Evolutionary conservation across 92 coral and sea anemone genomes (phyloP).

Genomic region (Porites lobata): DNA sequence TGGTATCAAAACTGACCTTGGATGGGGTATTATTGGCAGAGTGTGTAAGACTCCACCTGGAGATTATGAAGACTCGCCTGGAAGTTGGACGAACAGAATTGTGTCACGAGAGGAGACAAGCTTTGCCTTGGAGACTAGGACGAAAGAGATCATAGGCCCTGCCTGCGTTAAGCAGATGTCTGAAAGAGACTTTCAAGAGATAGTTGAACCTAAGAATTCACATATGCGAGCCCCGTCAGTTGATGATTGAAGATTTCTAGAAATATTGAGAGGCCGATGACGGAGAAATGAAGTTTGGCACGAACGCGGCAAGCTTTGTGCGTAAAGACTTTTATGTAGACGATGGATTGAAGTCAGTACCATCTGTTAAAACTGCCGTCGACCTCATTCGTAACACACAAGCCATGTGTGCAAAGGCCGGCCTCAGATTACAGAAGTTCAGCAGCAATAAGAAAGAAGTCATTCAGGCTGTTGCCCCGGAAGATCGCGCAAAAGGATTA

Average conservation of each 20-base stretch:
- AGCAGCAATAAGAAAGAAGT: conserved; percentile 53
- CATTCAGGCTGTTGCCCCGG: conserved; percentile 45
- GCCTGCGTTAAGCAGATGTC: conserved; percentile 57
- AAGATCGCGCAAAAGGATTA: conserved; percentile 64
- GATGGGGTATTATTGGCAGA: conserved; percentile 74
- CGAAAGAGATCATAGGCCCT: conserved; percentile 70
- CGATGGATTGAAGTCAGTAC: conserved; percentile 65
- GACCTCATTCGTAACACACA: conserved; percentile 53
- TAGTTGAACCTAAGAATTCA: background rate
- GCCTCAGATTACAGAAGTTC: conserved; percentile 66
- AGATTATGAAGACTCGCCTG: background rate
- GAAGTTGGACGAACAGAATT: conserved; percentile 44
- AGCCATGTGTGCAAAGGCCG: conserved; percentile 71
- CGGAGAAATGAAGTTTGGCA: conserved; percentile 61
- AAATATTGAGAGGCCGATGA: conserved; percentile 61
- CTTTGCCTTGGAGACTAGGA: conserved; percentile 37
- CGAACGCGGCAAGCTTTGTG: conserved; percentile 43
- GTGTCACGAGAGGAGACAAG: conserved; percentile 43
- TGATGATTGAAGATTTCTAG: conserved; percentile 62
- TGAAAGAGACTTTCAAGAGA: conserved; percentile 60
- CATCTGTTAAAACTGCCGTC: conserved; percentile 37
- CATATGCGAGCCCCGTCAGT: conserved; percentile 35
- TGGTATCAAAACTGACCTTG: conserved; percentile 59
- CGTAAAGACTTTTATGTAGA: conserved; percentile 63
- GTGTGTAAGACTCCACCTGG: conserved; percentile 44